Evolutionary conservation across 1,140 invertebrate species (phyloP), one percentile per base, ranked within the genome.

Genomic region (Drosophila burlai): DNA sequence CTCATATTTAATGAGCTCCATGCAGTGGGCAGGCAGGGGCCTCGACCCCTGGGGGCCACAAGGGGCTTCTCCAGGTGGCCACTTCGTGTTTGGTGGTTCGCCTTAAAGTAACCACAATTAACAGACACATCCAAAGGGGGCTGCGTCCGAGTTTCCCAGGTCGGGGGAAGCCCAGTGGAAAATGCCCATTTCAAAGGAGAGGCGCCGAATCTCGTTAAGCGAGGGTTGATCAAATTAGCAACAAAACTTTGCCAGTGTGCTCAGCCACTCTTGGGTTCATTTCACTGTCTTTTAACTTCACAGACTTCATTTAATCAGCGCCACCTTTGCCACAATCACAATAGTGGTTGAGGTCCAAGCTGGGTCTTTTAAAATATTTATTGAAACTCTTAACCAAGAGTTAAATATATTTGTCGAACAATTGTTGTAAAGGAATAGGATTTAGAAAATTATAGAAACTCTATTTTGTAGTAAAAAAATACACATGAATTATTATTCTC

Each of bases 221-320:
- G 52, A 55, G 36, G 54, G 54, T 57, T 57, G 54, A 57, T 57
- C 54, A 57, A 57, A 57, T 57, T 57, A 57, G 54, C 36, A 57
- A 26, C 21, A 42, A 40, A 57, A 57, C 54, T 57, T 57, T 57
- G 38, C 54, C 26, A 40, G 36, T 40, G 54, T 24, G 15, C 21
- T 40, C 54, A 57, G 11, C 54, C 54, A 40, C 13, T 36, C 18
- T 15, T 18, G 18, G 18, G 31, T 54, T 54, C 34, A 54, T 54
- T 54, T 21, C 13, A 21, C 34, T 40, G 36, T n/a, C 54, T 21
- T 40, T 40, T 11, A 57, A 40, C 34, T 40, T 40, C 4, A 26
- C 34, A 5, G n/a, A 40, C 8, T 40, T 55, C 8, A 26, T 40
- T 38, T 40, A 55, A 7, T 24, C 54, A 55, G 36, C 16, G 54